Evolutionary conservation across 2,888 invertebrate genomes (phyloP).

Genomic region (Pinctada fucata): DNA sequence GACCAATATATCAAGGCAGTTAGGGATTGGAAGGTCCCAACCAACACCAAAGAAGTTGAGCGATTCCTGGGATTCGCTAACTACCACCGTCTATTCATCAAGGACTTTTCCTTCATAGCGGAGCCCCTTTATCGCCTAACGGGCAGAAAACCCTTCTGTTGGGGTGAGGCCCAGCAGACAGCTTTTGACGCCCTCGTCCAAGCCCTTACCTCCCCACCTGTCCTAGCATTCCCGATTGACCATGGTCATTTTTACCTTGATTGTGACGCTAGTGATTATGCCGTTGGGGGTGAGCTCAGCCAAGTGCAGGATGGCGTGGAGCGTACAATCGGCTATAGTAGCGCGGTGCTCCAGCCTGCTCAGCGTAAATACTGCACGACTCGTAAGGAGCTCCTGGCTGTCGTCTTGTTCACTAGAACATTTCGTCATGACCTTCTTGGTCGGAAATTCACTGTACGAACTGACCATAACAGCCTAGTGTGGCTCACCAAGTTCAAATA

Average conservation of each 20-base stretch:
- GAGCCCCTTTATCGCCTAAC: constrained; percentile 40
- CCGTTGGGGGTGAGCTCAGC: constrained; percentile 44
- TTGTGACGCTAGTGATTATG: constrained; percentile 46
- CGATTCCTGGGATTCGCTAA: constrained; percentile 47
- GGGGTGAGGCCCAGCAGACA: constrained; percentile 31
- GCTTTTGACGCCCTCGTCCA: constrained; percentile 31
- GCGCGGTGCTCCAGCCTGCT: constrained; percentile 36
- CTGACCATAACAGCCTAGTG: constrained; percentile 43
- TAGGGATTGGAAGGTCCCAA: constrained; percentile 39
- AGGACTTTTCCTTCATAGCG: constrained; percentile 30
- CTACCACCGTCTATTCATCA: constrained; percentile 45
- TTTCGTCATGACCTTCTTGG: constrained; percentile 46
- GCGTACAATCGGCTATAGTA: constrained; percentile 44
- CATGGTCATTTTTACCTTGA: constrained; percentile 43
- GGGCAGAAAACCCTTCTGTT: constrained; percentile 36
- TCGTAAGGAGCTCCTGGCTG: constrained; percentile 45
- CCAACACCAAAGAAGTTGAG: constrained; percentile 39
- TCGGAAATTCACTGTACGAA: constrained; percentile 33
- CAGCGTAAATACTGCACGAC: constrained; percentile 50
- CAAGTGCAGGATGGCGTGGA: constrained; percentile 48
- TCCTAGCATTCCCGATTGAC: constrained; percentile 40
- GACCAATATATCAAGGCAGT: constrained; percentile 20
- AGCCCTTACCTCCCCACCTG: constrained; percentile 26
- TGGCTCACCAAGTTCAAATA: constrained; percentile 46
- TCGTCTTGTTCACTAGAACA: constrained; percentile 42